Evolutionary conservation across 2,797 vertebrate species (phyloP), one percentile per base, ranked within the genome.

Genomic region (Pseudochaenichthys georgianus): DNA sequence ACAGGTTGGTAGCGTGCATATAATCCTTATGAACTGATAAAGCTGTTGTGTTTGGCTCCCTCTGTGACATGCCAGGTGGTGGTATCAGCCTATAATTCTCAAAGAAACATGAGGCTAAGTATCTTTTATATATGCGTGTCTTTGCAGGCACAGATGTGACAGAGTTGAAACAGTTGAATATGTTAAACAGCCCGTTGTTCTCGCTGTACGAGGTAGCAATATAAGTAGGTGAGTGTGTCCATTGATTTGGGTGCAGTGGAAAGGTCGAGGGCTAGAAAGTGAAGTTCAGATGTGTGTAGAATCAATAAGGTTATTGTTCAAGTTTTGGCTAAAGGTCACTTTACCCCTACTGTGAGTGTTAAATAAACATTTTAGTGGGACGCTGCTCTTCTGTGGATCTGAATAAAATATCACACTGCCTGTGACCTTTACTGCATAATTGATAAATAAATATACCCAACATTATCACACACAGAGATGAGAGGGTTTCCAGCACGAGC

Each of bases 241-340:
- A 88, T 81, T 78, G 73, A 82, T 70, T 70, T 42, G 53, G 31
- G 50, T 7, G 0, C 47, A 52, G 54, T 60, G 13, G 50, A 73
- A 81, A 78, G 70, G 43, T 42, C 45, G 64, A 64, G 76, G 38
- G 70, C 34, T 50, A 17, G 70, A 69, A 87, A 82, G 51, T 73
- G 62, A 83, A 79, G 72, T 83, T 89, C 75, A 70, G 38, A 52
- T 57, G 68, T 74, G 61, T 59, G 65, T 58, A 19, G 16, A 63
- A 89, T 90, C 82, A 70, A 86, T 87, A 41, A 23, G 19, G 77
- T 69, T 78, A 63, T 84, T 84, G 60, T 71, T 83, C 66, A 54
- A 52, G 65, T 75, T 82, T 71, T 75, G 64, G n/a, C 46, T 51
- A 89, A 92, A 91, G 84, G 86, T 87, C 80, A 83, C 60, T 17